These are phyloP conservation scores for Ceyx erithaca DNA, from an alignment of 2,797 vertebrate genomes.

Conservation along the genomic window DNA sequence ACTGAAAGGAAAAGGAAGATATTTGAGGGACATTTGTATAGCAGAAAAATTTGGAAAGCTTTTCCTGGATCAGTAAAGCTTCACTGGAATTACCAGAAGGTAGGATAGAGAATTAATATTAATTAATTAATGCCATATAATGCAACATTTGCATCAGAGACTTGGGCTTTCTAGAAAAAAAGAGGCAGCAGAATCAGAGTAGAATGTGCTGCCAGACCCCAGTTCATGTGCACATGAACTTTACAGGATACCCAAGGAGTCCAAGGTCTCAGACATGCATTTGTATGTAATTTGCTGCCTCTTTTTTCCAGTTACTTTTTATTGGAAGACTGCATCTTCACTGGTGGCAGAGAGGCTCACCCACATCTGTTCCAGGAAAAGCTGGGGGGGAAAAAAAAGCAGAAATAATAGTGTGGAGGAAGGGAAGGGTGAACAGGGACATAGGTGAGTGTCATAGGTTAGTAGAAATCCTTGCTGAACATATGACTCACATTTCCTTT, in stretches of 20 bases:
- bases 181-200: neutral
- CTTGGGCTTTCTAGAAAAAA: neutral
- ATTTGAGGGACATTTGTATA: neutral
- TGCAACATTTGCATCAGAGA: neutral
- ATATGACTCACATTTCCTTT: neutral
- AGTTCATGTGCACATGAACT: neutral
- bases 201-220: neutral
- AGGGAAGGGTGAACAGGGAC: neutral
- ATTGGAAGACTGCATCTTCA: neutral
- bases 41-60: neutral
- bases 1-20: neutral
- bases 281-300: neutral
- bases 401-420: neutral
- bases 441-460: neutral
- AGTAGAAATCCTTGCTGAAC: neutral
- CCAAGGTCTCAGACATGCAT: neutral
- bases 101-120: neutral
- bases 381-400: rapidly evolving
- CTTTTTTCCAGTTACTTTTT: neutral
- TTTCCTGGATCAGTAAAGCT: neutral
- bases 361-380: neutral
- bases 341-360: neutral
- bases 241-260: neutral
- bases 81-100: neutral
- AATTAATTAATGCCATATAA: neutral